These are phyloP conservation scores for Sinella curviseta DNA, from an alignment of 1,140 invertebrate species.

Conservation along the genomic window DNA sequence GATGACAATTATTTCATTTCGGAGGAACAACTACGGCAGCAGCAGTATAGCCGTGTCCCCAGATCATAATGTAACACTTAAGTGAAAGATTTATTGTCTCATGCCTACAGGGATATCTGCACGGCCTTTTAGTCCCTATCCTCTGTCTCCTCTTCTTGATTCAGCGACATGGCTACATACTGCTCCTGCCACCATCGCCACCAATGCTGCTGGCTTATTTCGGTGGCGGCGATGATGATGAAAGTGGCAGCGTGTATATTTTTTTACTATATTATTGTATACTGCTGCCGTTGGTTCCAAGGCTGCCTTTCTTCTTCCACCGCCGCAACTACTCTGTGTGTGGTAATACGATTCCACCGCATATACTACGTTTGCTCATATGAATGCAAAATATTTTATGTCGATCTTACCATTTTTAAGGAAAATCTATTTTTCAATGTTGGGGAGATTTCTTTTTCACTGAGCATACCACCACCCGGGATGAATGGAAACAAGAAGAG, in stretches of 20 bases:
- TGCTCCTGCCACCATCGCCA: too few species aligned
- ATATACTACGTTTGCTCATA: neutral
- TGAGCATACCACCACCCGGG: neutral
- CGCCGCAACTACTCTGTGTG: too few species aligned
- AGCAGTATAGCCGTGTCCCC: neutral
- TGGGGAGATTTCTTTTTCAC: neutral
- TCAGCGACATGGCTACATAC: too few species aligned
- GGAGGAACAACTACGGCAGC: neutral
- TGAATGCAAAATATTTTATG: neutral
- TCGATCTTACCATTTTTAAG: neutral
- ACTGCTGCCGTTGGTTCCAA: too few species aligned
- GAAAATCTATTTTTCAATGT: constrained; percentile 9
- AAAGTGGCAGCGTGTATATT: too few species aligned
- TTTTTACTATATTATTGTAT: too few species aligned
- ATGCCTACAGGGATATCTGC: constrained; percentile 7
- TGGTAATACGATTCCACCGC: neutral
- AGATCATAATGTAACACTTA: constrained; percentile 10
- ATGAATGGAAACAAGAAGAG: neutral
- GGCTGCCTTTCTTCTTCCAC: too few species aligned
- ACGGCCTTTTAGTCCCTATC: neutral
- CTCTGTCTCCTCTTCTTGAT: neutral
- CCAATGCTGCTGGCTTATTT: too few species aligned
- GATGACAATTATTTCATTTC: constrained; percentile 21
- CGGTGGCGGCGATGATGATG: neutral
- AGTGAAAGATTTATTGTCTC: constrained; percentile 24